Evolutionary conservation across 2,888 invertebrate species (phyloP).

Genomic region (Philopedon plagiatum): DNA sequence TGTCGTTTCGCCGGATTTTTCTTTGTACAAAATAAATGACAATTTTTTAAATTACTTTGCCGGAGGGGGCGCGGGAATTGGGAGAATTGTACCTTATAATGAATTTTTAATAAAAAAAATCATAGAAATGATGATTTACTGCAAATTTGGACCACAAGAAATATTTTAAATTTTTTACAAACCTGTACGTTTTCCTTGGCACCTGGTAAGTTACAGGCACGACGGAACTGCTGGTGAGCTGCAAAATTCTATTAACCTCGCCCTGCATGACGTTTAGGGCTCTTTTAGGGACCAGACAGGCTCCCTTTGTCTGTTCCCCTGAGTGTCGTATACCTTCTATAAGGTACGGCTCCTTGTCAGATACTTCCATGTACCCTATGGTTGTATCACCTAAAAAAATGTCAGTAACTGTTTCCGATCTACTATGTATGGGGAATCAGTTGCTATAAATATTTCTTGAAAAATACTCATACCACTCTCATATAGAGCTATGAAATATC

Average conservation of each 20-base stretch:
- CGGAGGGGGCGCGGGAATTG: too few species aligned
- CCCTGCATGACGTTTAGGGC: conserved; percentile 97
- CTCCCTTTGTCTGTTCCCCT: conserved; percentile 96
- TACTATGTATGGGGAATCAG: background rate
- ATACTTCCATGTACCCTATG: conserved; percentile 91
- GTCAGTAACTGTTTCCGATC: background rate
- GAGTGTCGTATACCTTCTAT: conserved; percentile 90
- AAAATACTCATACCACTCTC: too few species aligned
- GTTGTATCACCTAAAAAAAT: conserved; percentile 80
- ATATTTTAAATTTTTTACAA: conserved; percentile 18
- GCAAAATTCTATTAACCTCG: conserved; percentile 92
- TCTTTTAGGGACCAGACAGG: conserved; percentile 92
- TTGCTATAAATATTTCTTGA: too few species aligned
- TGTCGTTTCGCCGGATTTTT: too few species aligned
- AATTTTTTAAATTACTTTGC: too few species aligned
- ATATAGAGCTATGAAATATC: too few species aligned
- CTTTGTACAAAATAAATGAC: too few species aligned
- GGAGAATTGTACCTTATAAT: too few species aligned
- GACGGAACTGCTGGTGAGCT: conserved; percentile 88
- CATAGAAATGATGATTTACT: too few species aligned
- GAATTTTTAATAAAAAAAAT: too few species aligned
- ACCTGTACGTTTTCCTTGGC: conserved; percentile 68
- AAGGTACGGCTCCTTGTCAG: conserved; percentile 90
- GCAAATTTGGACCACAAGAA: too few species aligned
- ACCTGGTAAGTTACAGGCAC: conserved; percentile 93